Percentiles rank a stretch among this genome's conserved stretches.
phyloP scores from a whole-genome alignment of 1,140 invertebrate genomes.

The Orius laevigatus region DNA sequence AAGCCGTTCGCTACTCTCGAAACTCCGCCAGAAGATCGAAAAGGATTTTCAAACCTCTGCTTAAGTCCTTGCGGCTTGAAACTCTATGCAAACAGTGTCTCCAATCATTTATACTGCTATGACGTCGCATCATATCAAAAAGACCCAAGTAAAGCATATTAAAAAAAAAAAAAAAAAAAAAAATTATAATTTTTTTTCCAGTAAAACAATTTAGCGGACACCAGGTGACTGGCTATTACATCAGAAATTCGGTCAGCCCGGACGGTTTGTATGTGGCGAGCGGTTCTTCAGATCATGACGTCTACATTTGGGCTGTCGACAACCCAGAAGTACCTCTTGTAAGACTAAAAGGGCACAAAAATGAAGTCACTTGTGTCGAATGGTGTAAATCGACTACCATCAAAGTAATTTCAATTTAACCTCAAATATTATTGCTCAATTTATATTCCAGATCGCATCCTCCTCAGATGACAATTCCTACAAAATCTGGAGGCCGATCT shows the following conservation, averaged over 20 bases:
- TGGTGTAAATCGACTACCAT: constrained; percentile 42
- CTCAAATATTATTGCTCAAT: not conserved
- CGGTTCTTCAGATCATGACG: constrained; percentile 67
- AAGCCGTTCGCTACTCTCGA: constrained; percentile 54
- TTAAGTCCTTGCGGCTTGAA: constrained; percentile 46
- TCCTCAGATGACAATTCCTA: constrained; percentile 14
- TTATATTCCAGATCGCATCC: constrained; percentile 6
- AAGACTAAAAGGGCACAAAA: constrained; percentile 51
- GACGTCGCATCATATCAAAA: constrained; percentile 53
- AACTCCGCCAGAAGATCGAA: constrained; percentile 43
- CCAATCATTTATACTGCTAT: constrained; percentile 70
- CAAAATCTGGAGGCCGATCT: constrained; percentile 7
- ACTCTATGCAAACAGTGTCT: constrained; percentile 75
- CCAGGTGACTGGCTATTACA: constrained; percentile 61
- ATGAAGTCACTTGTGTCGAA: constrained; percentile 69
- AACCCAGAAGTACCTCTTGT: constrained; percentile 44
- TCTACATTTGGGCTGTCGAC: constrained; percentile 65
- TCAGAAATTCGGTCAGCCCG: constrained; percentile 60
- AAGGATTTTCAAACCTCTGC: constrained; percentile 61
- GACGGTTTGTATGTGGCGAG: constrained; percentile 64
- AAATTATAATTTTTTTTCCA: constrained; percentile 20
- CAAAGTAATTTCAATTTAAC: constrained; percentile 27
- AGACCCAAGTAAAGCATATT: constrained; percentile 35
- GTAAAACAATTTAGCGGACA: constrained; percentile 40
- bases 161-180: not conserved